Percentiles rank a stretch among this genome's conserved stretches.
phyloP scores from a whole-genome alignment of 2,888 invertebrate genomes.

The Chrysomela aeneicollis region DNA sequence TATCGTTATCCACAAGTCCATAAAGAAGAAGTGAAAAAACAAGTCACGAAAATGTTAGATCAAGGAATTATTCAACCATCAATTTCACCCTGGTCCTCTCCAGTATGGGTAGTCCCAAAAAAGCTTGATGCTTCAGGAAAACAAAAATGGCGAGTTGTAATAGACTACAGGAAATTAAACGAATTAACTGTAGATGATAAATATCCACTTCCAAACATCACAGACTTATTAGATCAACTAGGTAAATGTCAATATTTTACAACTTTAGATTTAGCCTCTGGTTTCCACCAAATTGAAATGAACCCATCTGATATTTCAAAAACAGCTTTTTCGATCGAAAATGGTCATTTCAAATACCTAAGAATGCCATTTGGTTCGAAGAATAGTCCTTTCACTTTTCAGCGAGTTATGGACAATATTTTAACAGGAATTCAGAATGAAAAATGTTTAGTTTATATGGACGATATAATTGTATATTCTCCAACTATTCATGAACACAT shows the following conservation, averaged over 20 bases:
- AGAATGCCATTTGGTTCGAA: constrained; percentile 34
- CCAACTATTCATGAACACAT: constrained; percentile 30
- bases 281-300: constrained; percentile 37
- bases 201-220: constrained; percentile 22
- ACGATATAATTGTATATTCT: constrained; percentile 29
- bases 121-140: constrained; percentile 29
- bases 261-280: constrained; percentile 24
- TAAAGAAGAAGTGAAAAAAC: constrained; percentile 1
- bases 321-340: constrained; percentile 29
- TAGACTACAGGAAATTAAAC: constrained; percentile 20
- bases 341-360: constrained; percentile 24
- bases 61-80: too few relatives aligned
- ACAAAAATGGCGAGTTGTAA: constrained; percentile 25
- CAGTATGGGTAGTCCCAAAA: constrained; percentile 30
- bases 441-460: constrained; percentile 26
- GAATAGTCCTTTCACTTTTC: constrained; percentile 33
- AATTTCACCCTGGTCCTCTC: constrained; percentile 31
- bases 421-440: constrained; percentile 25
- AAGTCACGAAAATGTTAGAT: neutral
- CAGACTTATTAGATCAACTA: constrained; percentile 25
- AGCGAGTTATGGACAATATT: constrained; percentile 32
- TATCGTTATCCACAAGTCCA: constrained; percentile 1
- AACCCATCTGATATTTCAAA: constrained; percentile 21
- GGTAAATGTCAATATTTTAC: constrained; percentile 22
- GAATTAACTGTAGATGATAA: constrained; percentile 22